These are phyloP conservation scores for Muscicapa adusta DNA, from an alignment of 2,113 vertebrate genomes.

Conservation along the genomic window DNA sequence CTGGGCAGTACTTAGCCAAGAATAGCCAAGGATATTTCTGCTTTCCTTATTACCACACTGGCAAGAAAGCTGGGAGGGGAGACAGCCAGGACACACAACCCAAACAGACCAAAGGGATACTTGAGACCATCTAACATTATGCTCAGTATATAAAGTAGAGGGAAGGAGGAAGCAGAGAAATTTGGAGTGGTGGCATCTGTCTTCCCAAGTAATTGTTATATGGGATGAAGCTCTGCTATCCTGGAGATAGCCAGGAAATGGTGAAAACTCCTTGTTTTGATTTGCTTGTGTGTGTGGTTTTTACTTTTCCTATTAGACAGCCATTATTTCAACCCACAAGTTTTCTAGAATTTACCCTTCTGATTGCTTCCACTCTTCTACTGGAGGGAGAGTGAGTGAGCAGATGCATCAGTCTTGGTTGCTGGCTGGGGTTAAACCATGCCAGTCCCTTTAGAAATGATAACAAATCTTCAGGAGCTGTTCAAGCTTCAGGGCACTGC, in stretches of 20 bases:
- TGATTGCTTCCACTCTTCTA: not conserved
- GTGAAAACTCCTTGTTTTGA: not conserved
- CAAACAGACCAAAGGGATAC: not conserved
- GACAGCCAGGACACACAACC: accelerated
- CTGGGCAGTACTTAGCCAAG: not conserved
- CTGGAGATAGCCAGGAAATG: not conserved
- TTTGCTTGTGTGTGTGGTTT: not conserved
- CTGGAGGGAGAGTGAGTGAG: not conserved
- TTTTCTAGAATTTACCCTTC: not conserved
- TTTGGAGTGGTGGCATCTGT: not conserved
- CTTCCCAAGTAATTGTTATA: no score
- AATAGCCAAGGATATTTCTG: not conserved
- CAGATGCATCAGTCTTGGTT: not conserved
- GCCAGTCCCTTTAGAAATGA: not conserved
- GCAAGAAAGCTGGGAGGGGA: not conserved
- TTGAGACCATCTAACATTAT: not conserved
- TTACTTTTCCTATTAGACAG: not conserved
- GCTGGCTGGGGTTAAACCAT: not conserved
- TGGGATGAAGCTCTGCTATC: not conserved
- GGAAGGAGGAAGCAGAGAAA: not conserved
- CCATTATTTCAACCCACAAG: accelerated
- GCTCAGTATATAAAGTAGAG: not conserved
- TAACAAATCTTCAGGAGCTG: not conserved
- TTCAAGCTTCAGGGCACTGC: not conserved
- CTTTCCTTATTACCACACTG: not conserved